A percentile compares a stretch with the other conserved stretches of the same genome.
Conservation (phyloP, 2,888 invertebrate genomes). For the Phyllotreta cruciferae region DNA sequence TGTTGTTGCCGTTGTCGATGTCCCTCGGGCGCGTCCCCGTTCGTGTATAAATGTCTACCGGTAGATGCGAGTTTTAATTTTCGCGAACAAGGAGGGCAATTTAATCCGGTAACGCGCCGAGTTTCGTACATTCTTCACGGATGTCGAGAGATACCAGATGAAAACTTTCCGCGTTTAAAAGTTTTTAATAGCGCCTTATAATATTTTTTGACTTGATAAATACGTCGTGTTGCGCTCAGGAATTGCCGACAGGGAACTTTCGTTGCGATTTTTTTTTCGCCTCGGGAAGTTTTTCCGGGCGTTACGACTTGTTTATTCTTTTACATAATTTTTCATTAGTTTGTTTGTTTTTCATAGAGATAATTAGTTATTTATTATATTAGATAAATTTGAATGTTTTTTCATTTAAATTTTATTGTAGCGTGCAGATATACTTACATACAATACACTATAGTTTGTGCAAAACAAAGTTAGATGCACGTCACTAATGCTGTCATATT, state of each 20-base stretch:
- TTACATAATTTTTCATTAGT: constrained; percentile 11
- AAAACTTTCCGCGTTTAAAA: constrained; percentile 38
- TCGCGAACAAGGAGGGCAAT: constrained; percentile 37
- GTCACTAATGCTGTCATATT: too few relatives aligned
- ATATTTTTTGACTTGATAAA: constrained; percentile 38
- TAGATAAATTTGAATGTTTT: too few relatives aligned
- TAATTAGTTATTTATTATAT: too few relatives aligned
- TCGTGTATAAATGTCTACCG: constrained; percentile 15
- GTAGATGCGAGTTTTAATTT: constrained; percentile 43
- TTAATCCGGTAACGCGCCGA: constrained; percentile 39
- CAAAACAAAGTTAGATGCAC: too few relatives aligned
- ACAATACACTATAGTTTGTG: too few relatives aligned
- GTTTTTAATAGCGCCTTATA: constrained; percentile 38
- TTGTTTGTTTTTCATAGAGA: background rate
- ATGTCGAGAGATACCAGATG: constrained; percentile 34
- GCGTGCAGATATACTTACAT: too few relatives aligned
- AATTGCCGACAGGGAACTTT: constrained; percentile 28
- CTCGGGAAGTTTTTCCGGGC: background rate
- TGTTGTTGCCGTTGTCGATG: constrained; percentile 1
- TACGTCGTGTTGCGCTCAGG: constrained; percentile 29
- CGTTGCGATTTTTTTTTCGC: constrained; percentile 25
- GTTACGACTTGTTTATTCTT: constrained; percentile 15
- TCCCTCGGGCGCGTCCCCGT: constrained; percentile 13
- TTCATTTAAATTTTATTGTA: too few relatives aligned
- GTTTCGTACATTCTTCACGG: constrained; percentile 35